Conservation (phyloP, 1,140 invertebrate genomes). For the Zaprionus ornatus region DNA sequence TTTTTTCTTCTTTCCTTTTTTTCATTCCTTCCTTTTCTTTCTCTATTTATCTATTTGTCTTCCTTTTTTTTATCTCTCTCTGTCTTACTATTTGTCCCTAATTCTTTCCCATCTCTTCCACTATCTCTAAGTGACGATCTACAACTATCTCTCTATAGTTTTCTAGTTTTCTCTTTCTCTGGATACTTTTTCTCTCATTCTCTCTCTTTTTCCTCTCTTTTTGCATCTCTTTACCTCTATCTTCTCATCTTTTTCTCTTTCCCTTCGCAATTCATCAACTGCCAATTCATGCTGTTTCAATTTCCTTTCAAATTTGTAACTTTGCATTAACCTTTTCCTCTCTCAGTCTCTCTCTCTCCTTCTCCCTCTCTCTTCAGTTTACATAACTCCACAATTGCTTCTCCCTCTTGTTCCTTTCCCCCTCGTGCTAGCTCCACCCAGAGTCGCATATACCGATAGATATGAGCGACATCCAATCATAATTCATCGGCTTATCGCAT, state of each 20-base stretch:
- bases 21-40: too few species aligned
- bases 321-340: slow-evolving; percentile 1
- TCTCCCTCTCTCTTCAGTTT: background rate
- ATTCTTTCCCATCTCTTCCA: too few species aligned
- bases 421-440: background rate
- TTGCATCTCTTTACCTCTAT: background rate
- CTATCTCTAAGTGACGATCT: too few species aligned
- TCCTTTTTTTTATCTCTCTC: too few species aligned
- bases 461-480: slow-evolving; percentile 71
- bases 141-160: background rate
- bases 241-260: background rate
- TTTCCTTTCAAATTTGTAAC: background rate
- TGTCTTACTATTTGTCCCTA: too few species aligned
- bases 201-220: background rate
- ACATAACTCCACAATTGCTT: background rate
- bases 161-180: background rate
- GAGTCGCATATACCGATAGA: slow-evolving; percentile 31
- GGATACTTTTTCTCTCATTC: background rate
- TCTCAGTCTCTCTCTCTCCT: background rate
- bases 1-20: too few species aligned
- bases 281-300: slow-evolving; percentile 18
- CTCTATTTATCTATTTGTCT: too few species aligned
- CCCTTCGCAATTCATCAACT: slow-evolving; percentile 15
- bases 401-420: background rate
- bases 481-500: slow-evolving; percentile 72